Evolutionary conservation across 2,888 invertebrate genomes (phyloP).

Genomic region (Drosophila incognita): DNA sequence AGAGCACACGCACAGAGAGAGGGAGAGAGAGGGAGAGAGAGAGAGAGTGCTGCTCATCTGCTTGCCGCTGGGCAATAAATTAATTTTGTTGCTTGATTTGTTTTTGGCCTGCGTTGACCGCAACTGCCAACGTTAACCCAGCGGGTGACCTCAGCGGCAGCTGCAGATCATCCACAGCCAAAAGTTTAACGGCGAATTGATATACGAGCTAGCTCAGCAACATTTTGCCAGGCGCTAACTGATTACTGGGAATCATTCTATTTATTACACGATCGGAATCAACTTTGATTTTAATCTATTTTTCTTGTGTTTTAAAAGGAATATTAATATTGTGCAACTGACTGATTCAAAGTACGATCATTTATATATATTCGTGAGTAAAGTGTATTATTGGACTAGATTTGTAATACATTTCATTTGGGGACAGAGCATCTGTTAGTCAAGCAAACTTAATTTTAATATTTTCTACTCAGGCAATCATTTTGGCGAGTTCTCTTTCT

Average conservation of each 20-base stretch:
- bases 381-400: background rate
- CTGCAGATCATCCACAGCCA: background rate
- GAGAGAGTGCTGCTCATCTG: constrained; percentile 18
- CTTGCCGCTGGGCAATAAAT: constrained; percentile 49
- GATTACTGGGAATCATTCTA: background rate
- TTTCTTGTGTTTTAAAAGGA: background rate
- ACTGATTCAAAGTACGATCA: background rate
- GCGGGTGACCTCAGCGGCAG: constrained; percentile 35
- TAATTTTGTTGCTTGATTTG: constrained; percentile 19
- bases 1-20: background rate
- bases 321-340: background rate
- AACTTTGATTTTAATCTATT: background rate
- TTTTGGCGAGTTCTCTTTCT: background rate
- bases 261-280: background rate
- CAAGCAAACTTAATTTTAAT: background rate
- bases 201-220: constrained; percentile 16
- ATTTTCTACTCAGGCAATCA: background rate
- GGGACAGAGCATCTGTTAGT: background rate
- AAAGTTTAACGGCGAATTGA: background rate
- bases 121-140: constrained; percentile 24
- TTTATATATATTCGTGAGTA: background rate
- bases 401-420: background rate
- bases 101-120: constrained; percentile 45
- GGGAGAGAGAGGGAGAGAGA: constrained; percentile 1
- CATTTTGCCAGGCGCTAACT: background rate